Evolutionary conservation across 2,113 vertebrate species (phyloP).

Genomic region (Pterocles gutturalis): DNA sequence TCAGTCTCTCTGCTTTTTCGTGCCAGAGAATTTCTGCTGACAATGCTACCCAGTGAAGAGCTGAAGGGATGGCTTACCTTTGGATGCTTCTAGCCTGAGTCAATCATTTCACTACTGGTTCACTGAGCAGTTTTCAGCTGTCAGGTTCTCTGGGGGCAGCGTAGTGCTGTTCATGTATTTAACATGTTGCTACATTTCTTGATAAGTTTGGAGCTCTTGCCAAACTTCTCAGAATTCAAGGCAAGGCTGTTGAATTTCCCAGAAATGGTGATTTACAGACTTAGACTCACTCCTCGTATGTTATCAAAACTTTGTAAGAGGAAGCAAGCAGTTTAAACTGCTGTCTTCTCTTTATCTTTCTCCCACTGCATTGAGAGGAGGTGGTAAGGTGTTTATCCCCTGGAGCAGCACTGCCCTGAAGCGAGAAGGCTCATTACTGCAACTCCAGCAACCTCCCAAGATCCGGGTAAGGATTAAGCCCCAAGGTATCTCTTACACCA

Average conservation of each 20-base stretch:
- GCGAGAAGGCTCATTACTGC: background rate
- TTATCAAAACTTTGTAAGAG: background rate
- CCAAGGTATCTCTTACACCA: background rate
- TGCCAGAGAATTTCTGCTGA: background rate
- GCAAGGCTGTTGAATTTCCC: background rate
- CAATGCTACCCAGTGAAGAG: background rate
- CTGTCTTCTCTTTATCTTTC: background rate
- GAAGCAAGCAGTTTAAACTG: background rate
- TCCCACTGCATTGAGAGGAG: background rate
- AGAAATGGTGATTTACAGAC: background rate
- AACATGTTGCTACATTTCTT: background rate
- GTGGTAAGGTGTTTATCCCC: background rate
- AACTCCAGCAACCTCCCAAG: background rate
- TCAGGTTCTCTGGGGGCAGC: background rate
- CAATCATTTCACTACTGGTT: background rate
- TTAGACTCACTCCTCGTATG: background rate
- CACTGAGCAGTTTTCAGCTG: background rate
- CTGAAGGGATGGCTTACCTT: background rate
- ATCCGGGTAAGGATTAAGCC: background rate
- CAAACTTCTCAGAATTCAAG: background rate
- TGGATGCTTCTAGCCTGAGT: background rate
- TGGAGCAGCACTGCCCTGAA: background rate
- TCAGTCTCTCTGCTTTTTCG: background rate
- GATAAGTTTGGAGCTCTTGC: background rate
- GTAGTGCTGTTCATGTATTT: background rate